phyloP scores from a whole-genome alignment of 1,140 invertebrate species.

The Paralvinella palmiformis region DNA sequence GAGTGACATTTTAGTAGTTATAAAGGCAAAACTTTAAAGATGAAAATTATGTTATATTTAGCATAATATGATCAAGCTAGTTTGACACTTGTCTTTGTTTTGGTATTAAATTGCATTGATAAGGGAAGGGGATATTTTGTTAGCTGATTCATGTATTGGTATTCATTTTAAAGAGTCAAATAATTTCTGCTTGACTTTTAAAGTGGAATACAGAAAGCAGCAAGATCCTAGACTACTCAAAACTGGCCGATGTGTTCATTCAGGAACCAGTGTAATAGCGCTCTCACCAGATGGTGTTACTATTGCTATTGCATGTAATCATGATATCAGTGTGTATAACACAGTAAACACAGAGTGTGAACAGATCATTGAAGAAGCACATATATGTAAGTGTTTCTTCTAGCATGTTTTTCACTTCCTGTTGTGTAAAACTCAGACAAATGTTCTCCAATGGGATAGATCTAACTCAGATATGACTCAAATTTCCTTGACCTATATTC shows the following conservation, averaged over 20 bases:
- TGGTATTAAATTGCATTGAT: neutral
- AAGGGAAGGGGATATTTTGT: neutral
- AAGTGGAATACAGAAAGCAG: constrained; percentile 71
- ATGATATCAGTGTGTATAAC: constrained; percentile 65
- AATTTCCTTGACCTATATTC: neutral
- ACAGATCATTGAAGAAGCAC: constrained; percentile 60
- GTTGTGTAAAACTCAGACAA: too few relatives aligned
- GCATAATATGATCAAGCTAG: neutral
- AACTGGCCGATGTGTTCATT: constrained; percentile 54
- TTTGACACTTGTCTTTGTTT: neutral
- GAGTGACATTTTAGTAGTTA: neutral
- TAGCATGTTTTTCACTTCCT: too few relatives aligned
- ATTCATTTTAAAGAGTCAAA: neutral
- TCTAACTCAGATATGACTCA: neutral
- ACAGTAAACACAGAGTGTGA: constrained; percentile 60
- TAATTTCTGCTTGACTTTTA: constrained; percentile 31
- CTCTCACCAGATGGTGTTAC: constrained; percentile 72
- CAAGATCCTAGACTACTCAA: constrained; percentile 68
- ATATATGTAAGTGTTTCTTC: constrained; percentile 48
- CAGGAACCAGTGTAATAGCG: constrained; percentile 51
- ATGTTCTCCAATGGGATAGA: too few relatives aligned
- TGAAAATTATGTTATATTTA: neutral
- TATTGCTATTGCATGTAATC: constrained; percentile 62
- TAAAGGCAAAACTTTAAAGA: neutral
- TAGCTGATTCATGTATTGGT: neutral